Evolutionary conservation across 2,888 invertebrate species (phyloP).

Genomic region (Clanis bilineata): DNA sequence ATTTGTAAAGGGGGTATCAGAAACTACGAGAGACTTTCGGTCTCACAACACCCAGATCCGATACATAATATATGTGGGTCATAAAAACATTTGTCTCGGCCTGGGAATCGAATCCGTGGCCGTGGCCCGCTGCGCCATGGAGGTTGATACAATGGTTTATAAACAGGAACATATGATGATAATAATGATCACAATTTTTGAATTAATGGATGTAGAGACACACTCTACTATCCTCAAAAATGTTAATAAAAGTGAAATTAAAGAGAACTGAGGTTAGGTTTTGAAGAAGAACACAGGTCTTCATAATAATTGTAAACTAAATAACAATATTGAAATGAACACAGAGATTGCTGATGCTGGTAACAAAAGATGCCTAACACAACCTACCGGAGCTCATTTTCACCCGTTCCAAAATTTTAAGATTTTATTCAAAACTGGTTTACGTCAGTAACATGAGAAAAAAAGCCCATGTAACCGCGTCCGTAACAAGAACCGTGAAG

Average conservation of each 20-base stretch:
- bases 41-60: too few relatives aligned
- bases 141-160: too few relatives aligned
- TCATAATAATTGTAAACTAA: neutral
- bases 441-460: conserved; percentile 10
- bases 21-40: too few relatives aligned
- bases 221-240: neutral
- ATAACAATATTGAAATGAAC: neutral
- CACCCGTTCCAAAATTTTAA: conserved; percentile 3
- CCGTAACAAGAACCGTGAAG: conserved; percentile 16
- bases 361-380: conserved; percentile 3
- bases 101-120: too few relatives aligned
- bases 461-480: conserved; percentile 6
- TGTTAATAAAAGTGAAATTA: too few relatives aligned
- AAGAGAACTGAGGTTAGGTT: too few relatives aligned
- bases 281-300: neutral
- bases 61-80: too few relatives aligned
- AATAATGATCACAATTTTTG: too few relatives aligned
- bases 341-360: neutral
- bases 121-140: too few relatives aligned
- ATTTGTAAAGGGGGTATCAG: too few relatives aligned
- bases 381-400: neutral
- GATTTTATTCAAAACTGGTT: conserved; percentile 13
- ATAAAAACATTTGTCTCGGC: too few relatives aligned
- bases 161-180: too few relatives aligned
- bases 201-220: neutral